phyloP scores from a whole-genome alignment of 2,797 vertebrate genomes.

The Myripristis murdjan region DNA sequence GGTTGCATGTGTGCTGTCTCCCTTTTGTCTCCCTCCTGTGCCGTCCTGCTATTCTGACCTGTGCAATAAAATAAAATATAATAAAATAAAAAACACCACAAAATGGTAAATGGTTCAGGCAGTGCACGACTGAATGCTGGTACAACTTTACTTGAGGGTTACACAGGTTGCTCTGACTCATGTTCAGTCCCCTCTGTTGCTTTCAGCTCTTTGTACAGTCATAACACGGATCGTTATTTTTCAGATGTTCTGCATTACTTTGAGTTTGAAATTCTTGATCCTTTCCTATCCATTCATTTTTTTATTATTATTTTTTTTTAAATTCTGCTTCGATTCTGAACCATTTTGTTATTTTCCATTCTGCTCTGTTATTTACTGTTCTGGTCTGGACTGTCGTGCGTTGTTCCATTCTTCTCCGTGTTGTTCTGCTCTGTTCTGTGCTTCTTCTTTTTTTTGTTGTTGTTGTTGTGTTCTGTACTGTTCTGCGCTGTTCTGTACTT shows the following conservation, averaged over 20 bases:
- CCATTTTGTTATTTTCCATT: too few relatives aligned
- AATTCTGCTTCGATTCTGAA: too few relatives aligned
- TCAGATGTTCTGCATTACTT: not conserved
- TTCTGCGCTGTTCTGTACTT: not conserved
- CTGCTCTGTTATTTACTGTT: too few relatives aligned
- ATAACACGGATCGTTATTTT: not conserved
- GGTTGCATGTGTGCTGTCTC: not conserved
- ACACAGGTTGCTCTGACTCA: not conserved
- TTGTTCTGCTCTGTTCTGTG: not conserved
- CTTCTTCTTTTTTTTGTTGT: too few relatives aligned
- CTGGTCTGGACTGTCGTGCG: not conserved
- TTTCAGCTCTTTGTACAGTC: not conserved
- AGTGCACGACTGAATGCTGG: conserved; percentile 25
- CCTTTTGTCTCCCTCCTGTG: not conserved
- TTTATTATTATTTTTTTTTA: too few relatives aligned
- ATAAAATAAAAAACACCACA: too few relatives aligned
- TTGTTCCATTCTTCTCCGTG: not conserved
- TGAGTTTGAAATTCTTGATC: not conserved
- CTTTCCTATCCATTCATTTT: too few relatives aligned
- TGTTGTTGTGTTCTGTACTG: too few relatives aligned
- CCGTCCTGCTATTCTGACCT: not conserved
- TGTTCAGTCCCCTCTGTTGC: not conserved
- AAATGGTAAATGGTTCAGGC: conserved; percentile 7
- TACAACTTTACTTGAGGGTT: not conserved
- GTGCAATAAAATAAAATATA: not conserved